phyloP scores from a whole-genome alignment of 1,140 invertebrate species.

The Teleogryllus occipitalis region DNA sequence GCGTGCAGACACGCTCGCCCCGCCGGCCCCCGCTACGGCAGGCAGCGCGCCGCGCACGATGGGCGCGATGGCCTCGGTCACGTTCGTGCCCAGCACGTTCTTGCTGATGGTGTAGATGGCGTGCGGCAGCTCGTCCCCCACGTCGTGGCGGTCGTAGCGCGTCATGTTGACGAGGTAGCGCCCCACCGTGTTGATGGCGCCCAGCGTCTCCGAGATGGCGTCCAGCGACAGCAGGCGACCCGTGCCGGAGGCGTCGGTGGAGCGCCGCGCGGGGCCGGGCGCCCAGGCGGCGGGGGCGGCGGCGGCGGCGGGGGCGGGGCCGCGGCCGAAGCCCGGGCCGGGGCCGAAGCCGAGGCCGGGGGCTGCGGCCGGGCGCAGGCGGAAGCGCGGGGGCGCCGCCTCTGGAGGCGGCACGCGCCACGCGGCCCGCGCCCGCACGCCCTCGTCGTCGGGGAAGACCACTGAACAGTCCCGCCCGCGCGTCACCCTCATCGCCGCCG shows the following conservation, averaged over 20 bases:
- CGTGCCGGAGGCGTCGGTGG: conserved; percentile 33
- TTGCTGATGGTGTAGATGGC: conserved; percentile 72
- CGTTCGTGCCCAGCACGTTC: conserved; percentile 68
- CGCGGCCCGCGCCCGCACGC: no score
- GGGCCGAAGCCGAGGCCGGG: no score
- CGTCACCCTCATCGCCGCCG: no score
- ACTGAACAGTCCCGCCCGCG: not conserved
- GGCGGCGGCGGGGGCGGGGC: no score
- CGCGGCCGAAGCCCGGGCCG: not conserved
- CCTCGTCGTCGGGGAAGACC: not conserved
- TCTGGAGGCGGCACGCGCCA: not conserved
- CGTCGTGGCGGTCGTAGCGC: conserved; percentile 29
- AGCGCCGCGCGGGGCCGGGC: conserved; percentile 26
- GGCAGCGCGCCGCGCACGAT: conserved; percentile 57
- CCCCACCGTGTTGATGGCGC: conserved; percentile 72
- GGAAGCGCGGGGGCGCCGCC: not conserved
- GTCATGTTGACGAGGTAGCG: conserved; percentile 75
- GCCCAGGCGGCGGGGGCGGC: not conserved
- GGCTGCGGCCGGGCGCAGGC: no score
- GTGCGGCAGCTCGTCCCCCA: conserved; percentile 50
- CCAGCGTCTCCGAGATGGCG: conserved; percentile 48
- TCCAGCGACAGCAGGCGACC: conserved; percentile 34
- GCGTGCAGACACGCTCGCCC: conserved; percentile 27
- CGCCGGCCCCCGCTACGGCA: conserved; percentile 33
- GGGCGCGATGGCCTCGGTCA: conserved; percentile 68